These are phyloP conservation scores for Heliothis peltigera DNA, from an alignment of 2,888 invertebrate species.

Conservation along the genomic window DNA sequence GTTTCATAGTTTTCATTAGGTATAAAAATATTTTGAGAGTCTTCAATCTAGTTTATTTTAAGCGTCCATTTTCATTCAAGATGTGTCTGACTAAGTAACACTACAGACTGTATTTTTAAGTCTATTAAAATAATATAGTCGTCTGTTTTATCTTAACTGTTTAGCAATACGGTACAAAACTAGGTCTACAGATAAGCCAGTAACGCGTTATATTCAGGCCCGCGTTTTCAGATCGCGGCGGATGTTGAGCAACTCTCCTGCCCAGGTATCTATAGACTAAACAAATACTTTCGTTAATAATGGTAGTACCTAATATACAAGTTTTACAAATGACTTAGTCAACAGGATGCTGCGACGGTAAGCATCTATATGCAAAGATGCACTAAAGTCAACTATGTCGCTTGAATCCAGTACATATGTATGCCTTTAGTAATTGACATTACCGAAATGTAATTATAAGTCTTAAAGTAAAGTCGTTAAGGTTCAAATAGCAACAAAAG, in stretches of 20 bases:
- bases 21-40: too few relatives aligned
- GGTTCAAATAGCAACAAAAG: not conserved
- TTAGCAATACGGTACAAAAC: slow-evolving; percentile 26
- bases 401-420: not conserved
- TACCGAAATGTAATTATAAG: not conserved
- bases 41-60: too few relatives aligned
- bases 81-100: not conserved
- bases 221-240: slow-evolving; percentile 10
- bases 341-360: not conserved
- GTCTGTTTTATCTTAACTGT: not conserved
- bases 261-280: not conserved
- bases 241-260: slow-evolving; percentile 3
- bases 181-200: slow-evolving; percentile 38
- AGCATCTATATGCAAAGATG: not conserved
- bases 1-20: too few relatives aligned
- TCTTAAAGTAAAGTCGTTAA: not conserved
- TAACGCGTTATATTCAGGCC: not conserved
- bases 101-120: too few relatives aligned
- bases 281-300: not conserved
- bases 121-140: too few relatives aligned
- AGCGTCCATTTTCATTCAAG: not conserved
- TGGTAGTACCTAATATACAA: too few relatives aligned
- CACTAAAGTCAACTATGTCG: not conserved
- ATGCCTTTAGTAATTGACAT: slow-evolving; percentile 9
- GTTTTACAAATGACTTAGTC: not conserved